phyloP scores from a whole-genome alignment of 2,888 invertebrate species.

The Keiferia lycopersicella region DNA sequence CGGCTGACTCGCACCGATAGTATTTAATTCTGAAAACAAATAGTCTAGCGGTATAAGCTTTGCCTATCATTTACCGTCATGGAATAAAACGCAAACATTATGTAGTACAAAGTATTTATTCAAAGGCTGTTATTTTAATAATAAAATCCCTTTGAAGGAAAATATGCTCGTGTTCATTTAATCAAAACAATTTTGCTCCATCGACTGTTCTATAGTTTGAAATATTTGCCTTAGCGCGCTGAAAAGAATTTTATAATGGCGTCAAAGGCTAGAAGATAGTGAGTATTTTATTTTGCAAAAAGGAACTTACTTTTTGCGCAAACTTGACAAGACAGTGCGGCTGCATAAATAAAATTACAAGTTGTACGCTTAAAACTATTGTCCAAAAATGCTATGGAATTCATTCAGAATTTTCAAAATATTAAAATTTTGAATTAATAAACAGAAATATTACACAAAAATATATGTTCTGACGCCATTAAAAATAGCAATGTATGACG shows the following conservation, averaged over 20 bases:
- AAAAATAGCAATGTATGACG: too few relatives aligned
- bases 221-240: background rate
- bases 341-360: too few relatives aligned
- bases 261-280: background rate
- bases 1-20: background rate
- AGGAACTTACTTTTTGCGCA: too few relatives aligned
- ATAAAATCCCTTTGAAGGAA: slow-evolving; percentile 1
- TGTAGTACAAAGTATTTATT: background rate
- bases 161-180: background rate
- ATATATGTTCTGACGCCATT: too few relatives aligned
- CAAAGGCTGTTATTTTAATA: background rate
- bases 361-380: too few relatives aligned
- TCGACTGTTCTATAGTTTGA: background rate
- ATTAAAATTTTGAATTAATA: too few relatives aligned
- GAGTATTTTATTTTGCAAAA: background rate
- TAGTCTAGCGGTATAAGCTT: too few relatives aligned
- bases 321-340: too few relatives aligned
- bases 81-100: background rate
- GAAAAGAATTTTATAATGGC: background rate
- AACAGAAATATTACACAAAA: too few relatives aligned
- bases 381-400: too few relatives aligned
- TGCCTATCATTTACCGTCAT: background rate
- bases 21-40: slow-evolving; percentile 9
- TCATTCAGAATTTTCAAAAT: too few relatives aligned
- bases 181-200: background rate